These are phyloP conservation scores for Tachuris rubrigastra DNA, from an alignment of 2,113 vertebrate genomes.

Conservation along the genomic window DNA sequence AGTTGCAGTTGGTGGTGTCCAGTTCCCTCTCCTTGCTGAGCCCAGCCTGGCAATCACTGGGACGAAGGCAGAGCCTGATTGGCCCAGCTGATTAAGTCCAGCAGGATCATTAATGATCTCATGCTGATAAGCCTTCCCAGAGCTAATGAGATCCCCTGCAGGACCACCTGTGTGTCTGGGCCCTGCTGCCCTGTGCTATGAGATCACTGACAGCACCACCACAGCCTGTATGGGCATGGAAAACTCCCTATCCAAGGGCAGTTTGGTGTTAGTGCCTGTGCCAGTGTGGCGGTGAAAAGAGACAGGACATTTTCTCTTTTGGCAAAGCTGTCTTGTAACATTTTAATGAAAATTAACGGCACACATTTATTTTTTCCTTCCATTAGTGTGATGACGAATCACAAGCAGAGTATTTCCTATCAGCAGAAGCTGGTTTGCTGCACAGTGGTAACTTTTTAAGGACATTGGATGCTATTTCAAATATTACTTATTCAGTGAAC, in stretches of 20 bases:
- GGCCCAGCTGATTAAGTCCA: not conserved
- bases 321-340: not conserved
- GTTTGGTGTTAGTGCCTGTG: not conserved
- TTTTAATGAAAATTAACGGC: not conserved
- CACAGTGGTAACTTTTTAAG: not conserved
- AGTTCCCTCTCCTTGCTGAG: not conserved
- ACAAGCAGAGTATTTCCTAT: not conserved
- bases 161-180: not conserved
- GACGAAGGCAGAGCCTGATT: not conserved
- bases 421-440: not conserved
- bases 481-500: not conserved
- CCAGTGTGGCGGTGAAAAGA: not conserved
- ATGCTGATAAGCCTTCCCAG: not conserved
- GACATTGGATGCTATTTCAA: not conserved
- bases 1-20: not conserved
- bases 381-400: not conserved
- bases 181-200: not conserved
- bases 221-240: not conserved
- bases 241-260: not conserved
- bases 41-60: not conserved
- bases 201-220: not conserved
- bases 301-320: not conserved
- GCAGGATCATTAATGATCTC: not conserved
- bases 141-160: not conserved
- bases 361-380: not conserved